phyloP scores from a whole-genome alignment of 1,140 invertebrate genomes.

The Diuraphis noxia region DNA sequence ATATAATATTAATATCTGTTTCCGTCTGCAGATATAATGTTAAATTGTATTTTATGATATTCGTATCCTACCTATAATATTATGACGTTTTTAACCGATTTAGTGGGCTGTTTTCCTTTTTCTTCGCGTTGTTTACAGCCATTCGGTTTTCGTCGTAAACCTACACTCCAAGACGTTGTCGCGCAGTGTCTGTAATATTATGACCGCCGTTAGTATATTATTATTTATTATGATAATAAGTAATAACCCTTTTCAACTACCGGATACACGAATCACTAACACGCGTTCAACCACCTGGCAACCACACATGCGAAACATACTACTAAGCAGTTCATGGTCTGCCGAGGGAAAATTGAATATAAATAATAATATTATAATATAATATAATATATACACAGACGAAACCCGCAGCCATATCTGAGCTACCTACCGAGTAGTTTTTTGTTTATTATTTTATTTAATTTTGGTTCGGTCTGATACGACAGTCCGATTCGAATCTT shows the following conservation, averaged over 20 bases:
- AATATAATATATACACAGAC: background rate
- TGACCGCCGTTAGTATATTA: background rate
- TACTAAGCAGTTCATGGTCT: background rate
- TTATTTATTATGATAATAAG: background rate
- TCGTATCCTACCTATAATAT: background rate
- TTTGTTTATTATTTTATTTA: background rate
- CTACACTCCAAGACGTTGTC: background rate
- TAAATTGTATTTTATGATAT: background rate
- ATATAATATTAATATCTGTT: background rate
- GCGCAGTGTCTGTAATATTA: background rate
- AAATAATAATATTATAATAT: too few relatives aligned
- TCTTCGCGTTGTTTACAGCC: background rate
- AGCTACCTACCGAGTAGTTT: background rate
- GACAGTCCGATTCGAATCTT: background rate
- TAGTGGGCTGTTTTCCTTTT: background rate
- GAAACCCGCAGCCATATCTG: background rate
- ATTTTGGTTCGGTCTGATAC: background rate
- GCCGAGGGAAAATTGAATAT: constrained; percentile 15
- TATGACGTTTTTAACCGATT: background rate
- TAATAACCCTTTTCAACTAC: constrained; percentile 11
- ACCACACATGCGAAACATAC: constrained; percentile 36
- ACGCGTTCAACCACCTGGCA: constrained; percentile 31
- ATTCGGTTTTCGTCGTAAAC: background rate
- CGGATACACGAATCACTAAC: constrained; percentile 30
- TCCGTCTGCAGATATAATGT: background rate